phyloP scores from a whole-genome alignment of 1,140 invertebrate genomes.

The Lepidurus apus region DNA sequence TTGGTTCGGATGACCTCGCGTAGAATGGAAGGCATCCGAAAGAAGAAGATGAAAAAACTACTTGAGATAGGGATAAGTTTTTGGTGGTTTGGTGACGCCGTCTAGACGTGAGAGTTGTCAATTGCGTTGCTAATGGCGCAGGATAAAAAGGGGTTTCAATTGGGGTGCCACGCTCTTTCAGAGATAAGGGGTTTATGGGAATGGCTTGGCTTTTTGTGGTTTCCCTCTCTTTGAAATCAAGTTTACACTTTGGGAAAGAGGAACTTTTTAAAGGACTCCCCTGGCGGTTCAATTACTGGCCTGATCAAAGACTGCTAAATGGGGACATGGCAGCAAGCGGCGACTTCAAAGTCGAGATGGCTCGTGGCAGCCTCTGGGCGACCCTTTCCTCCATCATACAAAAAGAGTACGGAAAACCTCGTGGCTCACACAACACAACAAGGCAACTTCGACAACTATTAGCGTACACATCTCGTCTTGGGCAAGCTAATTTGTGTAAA shows the following conservation, averaged over 20 bases:
- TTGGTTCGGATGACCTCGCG: too few species aligned
- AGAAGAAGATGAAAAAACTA: neutral
- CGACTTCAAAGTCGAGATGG: neutral
- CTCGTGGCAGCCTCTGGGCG: conserved; percentile 11
- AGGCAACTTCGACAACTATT: too few species aligned
- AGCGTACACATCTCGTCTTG: too few species aligned
- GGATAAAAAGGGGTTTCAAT: conserved; percentile 10
- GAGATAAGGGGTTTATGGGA: neutral
- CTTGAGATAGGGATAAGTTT: conserved; percentile 2
- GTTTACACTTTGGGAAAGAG: neutral
- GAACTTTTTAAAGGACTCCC: conserved; percentile 5
- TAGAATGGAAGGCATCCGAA: too few species aligned
- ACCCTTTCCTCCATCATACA: neutral
- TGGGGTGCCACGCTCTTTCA: neutral
- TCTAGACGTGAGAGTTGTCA: conserved; percentile 3
- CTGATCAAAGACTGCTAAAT: conserved; percentile 22
- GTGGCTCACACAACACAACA: too few species aligned
- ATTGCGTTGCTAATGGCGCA: neutral
- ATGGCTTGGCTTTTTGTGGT: neutral
- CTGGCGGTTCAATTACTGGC: neutral
- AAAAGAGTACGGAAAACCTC: too few species aligned
- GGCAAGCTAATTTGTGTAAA: too few species aligned
- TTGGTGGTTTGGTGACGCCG: neutral
- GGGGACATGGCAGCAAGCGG: neutral
- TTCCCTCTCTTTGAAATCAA: neutral